phyloP scores from a whole-genome alignment of 92 coral and sea anemone genomes.

The Blastomussa wellsi region DNA sequence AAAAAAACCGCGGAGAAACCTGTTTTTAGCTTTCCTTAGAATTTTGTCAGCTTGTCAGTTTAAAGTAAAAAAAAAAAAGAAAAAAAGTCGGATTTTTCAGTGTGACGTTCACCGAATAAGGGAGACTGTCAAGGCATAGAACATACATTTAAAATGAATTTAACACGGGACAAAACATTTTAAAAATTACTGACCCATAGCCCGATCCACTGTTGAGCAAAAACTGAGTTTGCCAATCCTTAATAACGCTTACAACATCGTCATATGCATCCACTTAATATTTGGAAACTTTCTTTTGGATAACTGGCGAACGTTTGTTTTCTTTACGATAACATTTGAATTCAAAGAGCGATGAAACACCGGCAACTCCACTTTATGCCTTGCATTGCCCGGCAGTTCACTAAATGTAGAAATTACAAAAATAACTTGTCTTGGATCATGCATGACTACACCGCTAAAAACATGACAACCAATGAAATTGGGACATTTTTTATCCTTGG shows the following conservation, averaged over 20 bases:
- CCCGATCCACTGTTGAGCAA: background rate
- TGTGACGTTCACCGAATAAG: background rate
- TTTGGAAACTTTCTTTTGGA: background rate
- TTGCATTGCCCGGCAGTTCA: background rate
- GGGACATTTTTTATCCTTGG: conserved; percentile 1
- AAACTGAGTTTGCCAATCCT: background rate
- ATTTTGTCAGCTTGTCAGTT: background rate
- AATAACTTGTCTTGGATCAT: conserved; percentile 12
- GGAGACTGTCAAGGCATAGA: background rate
- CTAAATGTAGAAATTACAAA: conserved; percentile 5
- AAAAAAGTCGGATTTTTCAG: background rate
- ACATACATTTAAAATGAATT: background rate
- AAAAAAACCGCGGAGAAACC: background rate
- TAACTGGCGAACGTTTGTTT: background rate
- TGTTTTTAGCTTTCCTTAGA: background rate
- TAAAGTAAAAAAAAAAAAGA: background rate
- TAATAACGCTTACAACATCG: background rate
- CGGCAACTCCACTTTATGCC: background rate
- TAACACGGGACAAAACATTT: background rate
- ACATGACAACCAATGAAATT: conserved; percentile 13
- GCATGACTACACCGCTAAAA: background rate
- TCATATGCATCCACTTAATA: background rate
- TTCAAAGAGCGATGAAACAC: background rate
- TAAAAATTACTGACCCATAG: background rate
- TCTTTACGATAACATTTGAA: background rate